Percentiles rank a stretch among this genome's conserved stretches.
Evolutionary conservation across 2,888 invertebrate genomes (phyloP).

Genomic region (Corythucha ciliata): DNA sequence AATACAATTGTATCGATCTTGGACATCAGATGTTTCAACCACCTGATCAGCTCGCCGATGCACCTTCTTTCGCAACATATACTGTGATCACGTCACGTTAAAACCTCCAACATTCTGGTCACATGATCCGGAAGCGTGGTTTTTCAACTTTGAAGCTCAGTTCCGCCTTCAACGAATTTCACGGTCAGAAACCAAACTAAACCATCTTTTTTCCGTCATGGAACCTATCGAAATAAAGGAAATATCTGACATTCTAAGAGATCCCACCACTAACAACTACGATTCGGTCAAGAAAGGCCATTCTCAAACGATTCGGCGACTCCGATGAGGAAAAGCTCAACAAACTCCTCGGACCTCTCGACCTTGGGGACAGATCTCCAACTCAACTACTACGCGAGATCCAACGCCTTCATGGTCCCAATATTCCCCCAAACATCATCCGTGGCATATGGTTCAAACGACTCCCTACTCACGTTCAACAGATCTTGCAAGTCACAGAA

Average conservation of each 20-base stretch:
- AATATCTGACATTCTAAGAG: slow-evolving; percentile 7
- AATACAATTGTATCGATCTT: too few species aligned
- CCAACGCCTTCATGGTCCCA: slow-evolving; percentile 6
- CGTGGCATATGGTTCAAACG: slow-evolving; percentile 2
- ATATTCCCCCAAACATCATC: not conserved
- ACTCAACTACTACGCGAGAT: slow-evolving; percentile 10
- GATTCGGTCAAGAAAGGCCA: not conserved
- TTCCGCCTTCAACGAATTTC: slow-evolving; percentile 3
- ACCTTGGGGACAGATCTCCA: slow-evolving; percentile 12
- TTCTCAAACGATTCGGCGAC: slow-evolving; percentile 4
- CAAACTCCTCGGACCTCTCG: slow-evolving; percentile 4
- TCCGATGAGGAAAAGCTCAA: slow-evolving; percentile 9
- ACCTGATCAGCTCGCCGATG: too few species aligned
- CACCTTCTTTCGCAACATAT: too few species aligned
- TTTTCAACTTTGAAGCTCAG: slow-evolving; percentile 6
- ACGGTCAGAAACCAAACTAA: slow-evolving; percentile 24
- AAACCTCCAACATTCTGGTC: slow-evolving; percentile 12
- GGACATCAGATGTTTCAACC: too few species aligned
- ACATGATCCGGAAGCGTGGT: slow-evolving; percentile 14
- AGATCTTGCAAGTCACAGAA: not conserved
- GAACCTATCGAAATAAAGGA: slow-evolving; percentile 17
- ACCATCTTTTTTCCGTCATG: slow-evolving; percentile 19
- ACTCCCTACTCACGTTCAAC: slow-evolving; percentile 2
- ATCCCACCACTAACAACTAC: slow-evolving; percentile 6
- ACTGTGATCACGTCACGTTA: not conserved